Evolutionary conservation across 2,113 vertebrate species (phyloP).

Genomic region (Propithecus coquereli): DNA sequence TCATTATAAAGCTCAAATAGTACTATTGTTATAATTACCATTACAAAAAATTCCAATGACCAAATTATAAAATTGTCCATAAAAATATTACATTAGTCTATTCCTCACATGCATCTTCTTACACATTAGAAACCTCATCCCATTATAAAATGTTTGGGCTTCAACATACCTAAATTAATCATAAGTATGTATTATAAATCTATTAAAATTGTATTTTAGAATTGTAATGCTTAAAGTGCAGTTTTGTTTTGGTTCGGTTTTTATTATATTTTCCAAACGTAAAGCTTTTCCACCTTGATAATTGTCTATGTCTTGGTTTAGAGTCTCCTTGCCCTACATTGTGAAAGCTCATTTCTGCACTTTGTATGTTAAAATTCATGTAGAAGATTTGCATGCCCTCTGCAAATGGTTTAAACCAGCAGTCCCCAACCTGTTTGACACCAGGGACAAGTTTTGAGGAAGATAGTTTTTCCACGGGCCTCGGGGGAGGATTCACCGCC

Average conservation of each 20-base stretch:
- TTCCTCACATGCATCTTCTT: not conserved
- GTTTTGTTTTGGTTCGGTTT: not conserved
- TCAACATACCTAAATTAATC: not conserved
- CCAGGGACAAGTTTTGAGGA: too few species aligned
- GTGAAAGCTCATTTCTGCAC: not conserved
- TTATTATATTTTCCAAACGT: not conserved
- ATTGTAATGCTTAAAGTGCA: not conserved
- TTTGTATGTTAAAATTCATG: not conserved
- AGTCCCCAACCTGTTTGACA: too few species aligned
- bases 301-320: not conserved
- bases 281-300: not conserved
- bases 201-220: not conserved
- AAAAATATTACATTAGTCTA: not conserved
- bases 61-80: not conserved
- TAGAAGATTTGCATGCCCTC: not conserved
- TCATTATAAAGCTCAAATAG: not conserved
- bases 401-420: not conserved
- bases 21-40: not conserved
- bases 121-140: not conserved
- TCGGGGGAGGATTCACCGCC: too few species aligned
- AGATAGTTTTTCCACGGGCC: too few species aligned
- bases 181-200: not conserved
- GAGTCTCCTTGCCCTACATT: not conserved
- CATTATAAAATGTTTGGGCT: not conserved
- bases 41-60: not conserved